phyloP scores from a whole-genome alignment of 2,797 vertebrate genomes.

The Sebastes kiyomatsui region DNA sequence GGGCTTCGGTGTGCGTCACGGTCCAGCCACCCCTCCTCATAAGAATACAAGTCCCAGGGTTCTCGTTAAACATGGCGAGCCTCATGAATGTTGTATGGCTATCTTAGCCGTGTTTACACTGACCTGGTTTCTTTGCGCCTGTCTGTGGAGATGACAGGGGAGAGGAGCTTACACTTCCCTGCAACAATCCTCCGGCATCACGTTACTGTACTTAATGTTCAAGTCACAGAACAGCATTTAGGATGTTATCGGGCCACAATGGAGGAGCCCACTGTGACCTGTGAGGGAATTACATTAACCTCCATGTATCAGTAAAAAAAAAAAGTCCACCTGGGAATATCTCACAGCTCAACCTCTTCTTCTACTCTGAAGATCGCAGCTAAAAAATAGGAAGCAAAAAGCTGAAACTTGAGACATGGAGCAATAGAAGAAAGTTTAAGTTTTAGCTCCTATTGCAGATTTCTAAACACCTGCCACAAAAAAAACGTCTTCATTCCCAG shows the following conservation, averaged over 20 bases:
- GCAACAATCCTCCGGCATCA: constrained; percentile 50
- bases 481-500: constrained; percentile 36
- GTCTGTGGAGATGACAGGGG: constrained; percentile 53
- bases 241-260: constrained; percentile 23
- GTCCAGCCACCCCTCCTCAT: constrained; percentile 32
- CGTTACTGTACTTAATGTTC: constrained; percentile 69
- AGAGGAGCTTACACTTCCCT: constrained; percentile 51
- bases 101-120: constrained; percentile 76
- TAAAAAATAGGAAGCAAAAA: not conserved
- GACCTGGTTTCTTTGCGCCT: constrained; percentile 73
- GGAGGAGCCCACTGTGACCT: constrained; percentile 22
- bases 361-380: not conserved
- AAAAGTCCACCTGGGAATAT: not conserved
- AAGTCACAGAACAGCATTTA: constrained; percentile 32
- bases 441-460: constrained; percentile 14
- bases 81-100: constrained; percentile 82
- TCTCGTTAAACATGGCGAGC: constrained; percentile 72
- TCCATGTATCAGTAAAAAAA: not conserved
- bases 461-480: constrained; percentile 46
- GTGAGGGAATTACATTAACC: constrained; percentile 16
- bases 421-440: not conserved
- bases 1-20: constrained; percentile 16
- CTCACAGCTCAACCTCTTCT: not conserved
- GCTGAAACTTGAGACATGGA: not conserved
- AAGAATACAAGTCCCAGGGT: constrained; percentile 75